A percentile compares a stretch with the other conserved stretches of the same genome.
Conservation (phyloP, 92 coral and sea anemone species). For the Palythoa heliodiscus region DNA sequence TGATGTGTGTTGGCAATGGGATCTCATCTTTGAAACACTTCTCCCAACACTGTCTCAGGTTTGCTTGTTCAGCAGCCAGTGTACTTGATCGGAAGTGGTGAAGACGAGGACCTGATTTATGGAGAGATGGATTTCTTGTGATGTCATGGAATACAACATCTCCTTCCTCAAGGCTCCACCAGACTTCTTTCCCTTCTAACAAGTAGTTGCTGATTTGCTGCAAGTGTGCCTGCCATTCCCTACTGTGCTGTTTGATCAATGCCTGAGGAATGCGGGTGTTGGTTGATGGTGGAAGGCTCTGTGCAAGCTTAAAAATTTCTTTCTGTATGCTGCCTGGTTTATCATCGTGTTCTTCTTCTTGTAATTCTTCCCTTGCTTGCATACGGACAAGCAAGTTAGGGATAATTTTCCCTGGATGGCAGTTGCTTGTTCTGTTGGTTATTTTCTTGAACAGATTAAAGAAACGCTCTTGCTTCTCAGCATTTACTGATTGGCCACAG, state of each 20-base stretch:
- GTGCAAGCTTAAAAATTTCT: background rate
- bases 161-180: no score
- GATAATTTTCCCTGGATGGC: conserved; percentile 8
- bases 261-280: no score
- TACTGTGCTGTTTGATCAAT: no score
- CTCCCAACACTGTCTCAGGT: background rate
- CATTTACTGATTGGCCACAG: conserved; percentile 61
- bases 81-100: conserved; percentile 15
- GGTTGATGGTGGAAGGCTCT: background rate
- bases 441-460: no score
- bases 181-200: no score
- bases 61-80: conserved; percentile 3
- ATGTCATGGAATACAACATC: no score
- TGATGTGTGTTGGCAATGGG: no score
- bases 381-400: conserved; percentile 47
- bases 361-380: conserved; percentile 41
- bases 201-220: no score
- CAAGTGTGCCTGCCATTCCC: no score
- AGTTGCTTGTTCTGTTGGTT: conserved; percentile 55
- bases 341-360: background rate
- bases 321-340: background rate
- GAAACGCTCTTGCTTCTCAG: no score
- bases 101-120: no score
- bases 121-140: no score
- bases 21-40: background rate